Evolutionary conservation across 37 sponge, comb jelly and placozoan genomes (phyloP).

Genomic region (Halisarca cf. caerulea): DNA sequence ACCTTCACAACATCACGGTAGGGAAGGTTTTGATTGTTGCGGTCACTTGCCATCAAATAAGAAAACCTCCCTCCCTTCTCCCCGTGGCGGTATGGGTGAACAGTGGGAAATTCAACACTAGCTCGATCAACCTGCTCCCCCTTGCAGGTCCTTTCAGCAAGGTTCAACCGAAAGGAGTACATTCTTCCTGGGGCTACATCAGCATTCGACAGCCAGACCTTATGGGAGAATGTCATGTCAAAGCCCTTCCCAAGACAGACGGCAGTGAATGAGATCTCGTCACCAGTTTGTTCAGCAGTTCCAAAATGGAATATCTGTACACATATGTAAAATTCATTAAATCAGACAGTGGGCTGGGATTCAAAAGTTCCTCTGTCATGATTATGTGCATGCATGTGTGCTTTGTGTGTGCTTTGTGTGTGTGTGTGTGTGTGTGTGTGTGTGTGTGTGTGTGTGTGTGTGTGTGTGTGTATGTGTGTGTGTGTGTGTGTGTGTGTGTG

Average conservation of each 20-base stretch:
- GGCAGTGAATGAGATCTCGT: conserved; percentile 72
- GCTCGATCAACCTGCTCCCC: conserved; percentile 53
- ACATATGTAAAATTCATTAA: background rate
- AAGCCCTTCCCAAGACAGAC: conserved; percentile 79
- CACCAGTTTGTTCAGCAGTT: conserved; percentile 51
- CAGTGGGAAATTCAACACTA: conserved; percentile 82
- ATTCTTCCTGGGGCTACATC: conserved; percentile 70
- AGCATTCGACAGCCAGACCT: conserved; percentile 60
- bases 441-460: no score
- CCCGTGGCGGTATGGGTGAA: conserved; percentile 79
- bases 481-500: no score
- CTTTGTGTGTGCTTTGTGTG: no score
- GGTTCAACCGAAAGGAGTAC: conserved; percentile 55
- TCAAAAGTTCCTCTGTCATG: no score
- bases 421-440: no score
- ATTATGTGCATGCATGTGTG: no score
- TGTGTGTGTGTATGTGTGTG: no score
- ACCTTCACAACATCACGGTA: conserved; percentile 95
- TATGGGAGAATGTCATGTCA: conserved; percentile 65
- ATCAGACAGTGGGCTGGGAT: no score
- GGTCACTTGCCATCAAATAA: conserved; percentile 92
- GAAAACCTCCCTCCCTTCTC: conserved; percentile 56
- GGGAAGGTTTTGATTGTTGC: conserved; percentile 71
- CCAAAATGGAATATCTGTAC: conserved; percentile 81
- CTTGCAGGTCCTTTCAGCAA: conserved; percentile 43